phyloP scores from a whole-genome alignment of 2,797 vertebrate genomes.

The Sparidentex hasta region DNA sequence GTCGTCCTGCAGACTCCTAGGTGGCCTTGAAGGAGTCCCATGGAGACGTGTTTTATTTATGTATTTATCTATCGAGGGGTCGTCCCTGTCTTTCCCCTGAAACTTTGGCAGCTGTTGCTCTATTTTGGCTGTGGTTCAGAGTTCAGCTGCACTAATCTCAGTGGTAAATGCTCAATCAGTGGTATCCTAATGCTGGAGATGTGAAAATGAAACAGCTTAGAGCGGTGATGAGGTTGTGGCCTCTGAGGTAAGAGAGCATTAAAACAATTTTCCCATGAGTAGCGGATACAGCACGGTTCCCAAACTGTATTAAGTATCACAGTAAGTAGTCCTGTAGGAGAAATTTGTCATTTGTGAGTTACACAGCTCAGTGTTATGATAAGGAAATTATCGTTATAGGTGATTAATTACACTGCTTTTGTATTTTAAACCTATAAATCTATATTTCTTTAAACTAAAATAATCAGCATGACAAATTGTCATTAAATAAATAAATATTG shows the following conservation, averaged over 20 bases:
- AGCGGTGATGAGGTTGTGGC: slow-evolving; percentile 8
- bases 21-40: slow-evolving; percentile 75
- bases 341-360: not conserved
- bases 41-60: slow-evolving; percentile 71
- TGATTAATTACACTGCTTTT: not conserved
- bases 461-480: not conserved
- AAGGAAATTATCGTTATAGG: not conserved
- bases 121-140: slow-evolving; percentile 67
- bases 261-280: not conserved
- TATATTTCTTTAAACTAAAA: not conserved
- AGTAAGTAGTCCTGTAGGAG: not conserved
- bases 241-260: not conserved
- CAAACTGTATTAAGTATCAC: not conserved
- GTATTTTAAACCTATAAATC: not conserved
- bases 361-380: not conserved
- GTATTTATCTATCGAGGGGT: slow-evolving; percentile 63
- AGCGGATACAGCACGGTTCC: not conserved
- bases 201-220: slow-evolving; percentile 41
- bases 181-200: slow-evolving; percentile 24
- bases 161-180: slow-evolving; percentile 39
- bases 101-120: slow-evolving; percentile 77
- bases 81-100: slow-evolving; percentile 48
- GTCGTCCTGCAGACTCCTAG: slow-evolving; percentile 64
- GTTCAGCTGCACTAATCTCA: slow-evolving; percentile 40
- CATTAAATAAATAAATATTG: not conserved